Percentiles rank a stretch among this genome's conserved stretches.
Evolutionary conservation across 2,113 vertebrate species (phyloP).

Genomic region (Tympanuchus pallidicinctus): DNA sequence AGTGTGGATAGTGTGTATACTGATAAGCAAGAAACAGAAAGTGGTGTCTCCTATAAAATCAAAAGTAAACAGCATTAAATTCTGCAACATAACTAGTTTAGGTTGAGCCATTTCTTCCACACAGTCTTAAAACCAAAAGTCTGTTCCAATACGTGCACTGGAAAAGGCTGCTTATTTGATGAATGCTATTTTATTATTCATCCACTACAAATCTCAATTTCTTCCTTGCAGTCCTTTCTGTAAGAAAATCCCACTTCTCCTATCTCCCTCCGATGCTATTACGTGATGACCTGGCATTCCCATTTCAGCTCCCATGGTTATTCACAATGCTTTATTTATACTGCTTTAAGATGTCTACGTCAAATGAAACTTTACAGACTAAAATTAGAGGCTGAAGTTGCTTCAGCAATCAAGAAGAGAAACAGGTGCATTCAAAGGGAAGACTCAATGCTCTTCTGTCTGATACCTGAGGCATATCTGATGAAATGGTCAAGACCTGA

Average conservation of each 20-base stretch:
- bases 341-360: background rate
- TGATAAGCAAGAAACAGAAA: background rate
- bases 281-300: background rate
- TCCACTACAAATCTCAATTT: background rate
- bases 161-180: constrained; percentile 6
- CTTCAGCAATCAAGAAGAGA: background rate
- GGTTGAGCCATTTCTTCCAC: constrained; percentile 17
- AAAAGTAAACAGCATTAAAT: background rate
- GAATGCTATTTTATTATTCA: constrained; percentile 35
- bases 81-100: background rate
- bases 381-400: background rate
- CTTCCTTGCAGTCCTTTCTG: background rate
- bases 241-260: background rate
- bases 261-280: background rate
- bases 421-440: background rate
- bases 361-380: background rate
- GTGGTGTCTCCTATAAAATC: background rate
- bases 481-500: background rate
- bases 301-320: background rate
- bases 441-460: background rate
- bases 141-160: background rate
- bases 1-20: background rate
- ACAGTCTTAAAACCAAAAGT: constrained; percentile 6
- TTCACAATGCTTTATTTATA: background rate
- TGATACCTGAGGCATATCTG: background rate